Evolutionary conservation across 2,113 vertebrate genomes (phyloP), one percentile per base, ranked within the genome.

Genomic region (Campylomormyrus numenius): DNA sequence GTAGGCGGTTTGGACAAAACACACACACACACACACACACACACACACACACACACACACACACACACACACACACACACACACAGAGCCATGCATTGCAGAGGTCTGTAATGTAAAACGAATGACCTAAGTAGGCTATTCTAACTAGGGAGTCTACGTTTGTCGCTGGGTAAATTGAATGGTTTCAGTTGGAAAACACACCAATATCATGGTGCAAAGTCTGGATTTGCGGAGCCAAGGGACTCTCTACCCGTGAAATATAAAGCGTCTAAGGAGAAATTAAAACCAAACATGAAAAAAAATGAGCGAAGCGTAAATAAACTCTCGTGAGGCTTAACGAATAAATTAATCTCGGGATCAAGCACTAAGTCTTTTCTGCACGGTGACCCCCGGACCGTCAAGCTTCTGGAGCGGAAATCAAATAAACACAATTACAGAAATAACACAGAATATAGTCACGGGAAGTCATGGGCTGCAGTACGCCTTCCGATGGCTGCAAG

Each of bases 331-430:
- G 91, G 92, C 89, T 91, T 92, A 94, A 88, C 91, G 91, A 93
- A 90, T 91, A 94, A 94, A 95, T 95, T 94, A 94, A 93, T 95
- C 92, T 92, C 90, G 91, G 94, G 95, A 94, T 95, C 94, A 94
- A 90, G 93, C 90, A 88, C 88, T 91, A 89, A 53, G 84, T 92
- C 90, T 94, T 96, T 96, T 95, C 95, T 92, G 77, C 56, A 87
- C 21, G 80, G 1, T 91, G 93, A 94, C 94, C 92, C 89, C 27
- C 89, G 84, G 92, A 91, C 91, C 74, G 92, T 94, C 94, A 94
- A 89, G 93, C 92, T 91, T 94, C 93, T 91, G 89, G 90, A 93
- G 92, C 92, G 93, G 90, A 94, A 95, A 95, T 95, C 94, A 95
- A 95, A 95, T 94, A 95, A 92, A 94, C 89, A 90, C 83, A 89